Conservation (phyloP, 2,113 vertebrate species). For the Petrocephalus zakoni region DNA sequence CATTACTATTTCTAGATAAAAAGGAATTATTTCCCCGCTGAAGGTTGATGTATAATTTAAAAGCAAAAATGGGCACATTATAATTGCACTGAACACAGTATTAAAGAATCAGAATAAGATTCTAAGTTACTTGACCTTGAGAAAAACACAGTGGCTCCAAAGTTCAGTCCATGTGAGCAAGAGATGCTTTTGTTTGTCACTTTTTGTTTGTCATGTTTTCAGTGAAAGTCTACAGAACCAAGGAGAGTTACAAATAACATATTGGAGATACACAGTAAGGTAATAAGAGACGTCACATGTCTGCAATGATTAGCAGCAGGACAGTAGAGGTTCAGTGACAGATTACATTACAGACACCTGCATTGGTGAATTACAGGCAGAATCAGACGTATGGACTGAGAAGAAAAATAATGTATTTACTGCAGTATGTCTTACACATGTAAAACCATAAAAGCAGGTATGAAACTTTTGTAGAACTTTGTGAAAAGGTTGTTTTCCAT, state of each 20-base stretch:
- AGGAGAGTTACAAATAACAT: conserved; percentile 4
- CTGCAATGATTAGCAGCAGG: neutral
- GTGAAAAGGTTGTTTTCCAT: neutral
- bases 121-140: neutral
- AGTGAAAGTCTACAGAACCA: conserved; percentile 21
- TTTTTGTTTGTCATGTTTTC: neutral
- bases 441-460: neutral
- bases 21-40: neutral
- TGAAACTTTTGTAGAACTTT: neutral
- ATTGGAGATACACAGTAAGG: neutral
- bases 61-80: neutral
- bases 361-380: neutral
- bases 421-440: neutral
- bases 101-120: neutral
- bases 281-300: neutral
- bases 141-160: neutral
- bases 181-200: conserved; percentile 23
- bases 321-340: neutral
- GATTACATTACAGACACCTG: neutral
- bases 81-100: neutral
- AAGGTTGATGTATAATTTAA: neutral
- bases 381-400: neutral
- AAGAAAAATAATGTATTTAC: neutral
- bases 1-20: neutral
- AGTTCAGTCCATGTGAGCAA: neutral